Evolutionary conservation across 2,888 invertebrate genomes (phyloP), one percentile per base, ranked within the genome.

Genomic region (Tolmerus cingulatus): DNA sequence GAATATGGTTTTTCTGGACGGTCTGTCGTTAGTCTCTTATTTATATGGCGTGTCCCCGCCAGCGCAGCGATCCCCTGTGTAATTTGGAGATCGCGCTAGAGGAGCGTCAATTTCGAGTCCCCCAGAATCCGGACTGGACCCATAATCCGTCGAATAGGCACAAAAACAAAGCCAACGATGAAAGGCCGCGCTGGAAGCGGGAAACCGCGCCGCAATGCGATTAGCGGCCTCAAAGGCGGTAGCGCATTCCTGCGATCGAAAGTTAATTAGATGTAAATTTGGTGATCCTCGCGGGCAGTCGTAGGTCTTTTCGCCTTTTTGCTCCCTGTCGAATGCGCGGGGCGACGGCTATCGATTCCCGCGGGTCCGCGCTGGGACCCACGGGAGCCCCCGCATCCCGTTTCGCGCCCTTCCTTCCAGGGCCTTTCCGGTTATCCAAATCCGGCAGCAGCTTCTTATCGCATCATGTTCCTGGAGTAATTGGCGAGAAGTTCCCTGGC

Each of bases 261-360:
- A 88, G 91, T 90, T 91, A 90, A 90, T 91, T 91, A 89, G 90
- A 90, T 90, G 90, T 87, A 89, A 87, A 90, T 89, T 89, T 90
- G 89, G 90, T 90, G 90, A 88, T 88, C 87, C 87, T 87, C 87
- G 57, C 74, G 40, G 76, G 76, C 23, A 37, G 30, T 46, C 74
- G 74, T 66, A 37, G 84, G 84, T 40, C 66, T 66, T 30, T 74
- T 74, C 37, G 34, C 40, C 81, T 81, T 37, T 55, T 81, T 51
- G 30, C 55, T 34, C 46, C 43, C 40, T 40, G 0, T 23, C 19
- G 23, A 30, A 37, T 0, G 34, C 19, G 23, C 30, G n/a, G n/a
- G n/a, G n/a, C n/a, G n/a, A n/a, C n/a, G 82, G 51, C 23, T 34
- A 82, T 55, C 37, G 82, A 82, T 43, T 16, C 0, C 14, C 14